Conservation (phyloP, 2,797 vertebrate species). For the Odontamblyopus rebecca region DNA sequence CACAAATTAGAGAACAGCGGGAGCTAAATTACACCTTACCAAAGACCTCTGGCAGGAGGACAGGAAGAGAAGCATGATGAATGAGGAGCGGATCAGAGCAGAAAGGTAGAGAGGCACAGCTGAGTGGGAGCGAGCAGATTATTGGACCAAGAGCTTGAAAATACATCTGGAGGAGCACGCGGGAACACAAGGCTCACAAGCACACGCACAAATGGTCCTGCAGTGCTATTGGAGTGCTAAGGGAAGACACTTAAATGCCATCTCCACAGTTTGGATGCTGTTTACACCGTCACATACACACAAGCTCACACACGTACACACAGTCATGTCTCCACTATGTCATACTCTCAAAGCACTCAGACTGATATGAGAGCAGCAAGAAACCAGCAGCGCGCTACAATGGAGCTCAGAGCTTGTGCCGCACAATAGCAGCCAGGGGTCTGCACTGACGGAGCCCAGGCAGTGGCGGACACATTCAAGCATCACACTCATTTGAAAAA, state of each 20-base stretch:
- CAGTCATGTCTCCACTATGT: constrained; percentile 52
- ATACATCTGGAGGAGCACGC: constrained; percentile 52
- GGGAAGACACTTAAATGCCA: constrained; percentile 74
- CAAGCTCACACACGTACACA: constrained; percentile 17
- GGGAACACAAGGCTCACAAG: constrained; percentile 36
- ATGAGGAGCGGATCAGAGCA: constrained; percentile 66
- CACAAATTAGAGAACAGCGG: constrained; percentile 77
- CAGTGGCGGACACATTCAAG: constrained; percentile 19
- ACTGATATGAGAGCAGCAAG: constrained; percentile 62
- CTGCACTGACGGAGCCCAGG: constrained; percentile 22
- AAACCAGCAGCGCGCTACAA: constrained; percentile 55
- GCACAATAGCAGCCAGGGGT: constrained; percentile 45
- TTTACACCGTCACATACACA: constrained; percentile 52
- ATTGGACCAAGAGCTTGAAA: constrained; percentile 69
- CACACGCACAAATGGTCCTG: constrained; percentile 58
- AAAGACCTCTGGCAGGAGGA: constrained; percentile 74
- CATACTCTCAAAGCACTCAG: constrained; percentile 70
- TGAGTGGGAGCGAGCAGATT: constrained; percentile 61
- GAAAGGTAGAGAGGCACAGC: constrained; percentile 68
- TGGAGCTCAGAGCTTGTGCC: constrained; percentile 52
- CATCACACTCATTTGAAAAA: background rate
- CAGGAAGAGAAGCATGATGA: constrained; percentile 73
- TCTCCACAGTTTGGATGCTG: constrained; percentile 67
- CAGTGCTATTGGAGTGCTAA: constrained; percentile 65
- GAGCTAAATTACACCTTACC: constrained; percentile 78